Evolutionary conservation across 2,888 invertebrate species (phyloP).

Genomic region (Acronicta psi): DNA sequence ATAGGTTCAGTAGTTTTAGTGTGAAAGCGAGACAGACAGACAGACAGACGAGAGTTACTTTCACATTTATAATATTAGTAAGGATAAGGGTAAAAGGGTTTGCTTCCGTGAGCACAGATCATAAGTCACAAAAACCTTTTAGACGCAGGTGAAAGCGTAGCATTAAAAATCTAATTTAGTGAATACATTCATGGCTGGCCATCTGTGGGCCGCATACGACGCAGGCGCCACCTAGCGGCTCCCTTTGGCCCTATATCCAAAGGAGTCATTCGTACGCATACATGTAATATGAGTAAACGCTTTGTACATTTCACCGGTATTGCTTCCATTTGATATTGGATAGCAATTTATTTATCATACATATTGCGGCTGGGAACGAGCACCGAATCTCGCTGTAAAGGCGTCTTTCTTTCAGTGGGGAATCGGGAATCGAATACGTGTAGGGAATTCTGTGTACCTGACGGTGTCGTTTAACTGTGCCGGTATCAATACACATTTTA

Average conservation of each 20-base stretch:
- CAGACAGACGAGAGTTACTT: too few species aligned
- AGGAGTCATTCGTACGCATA: conserved; percentile 70
- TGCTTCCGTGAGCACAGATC: conserved; percentile 19
- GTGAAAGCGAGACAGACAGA: too few species aligned
- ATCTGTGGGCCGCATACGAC: conserved; percentile 33
- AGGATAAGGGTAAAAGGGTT: conserved; percentile 13
- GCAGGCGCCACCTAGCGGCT: conserved; percentile 17
- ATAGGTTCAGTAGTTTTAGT: too few species aligned
- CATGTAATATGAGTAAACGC: conserved; percentile 81
- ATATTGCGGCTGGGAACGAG: conserved; percentile 83
- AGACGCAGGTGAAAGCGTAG: conserved; percentile 48
- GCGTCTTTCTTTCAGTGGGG: conserved; percentile 80
- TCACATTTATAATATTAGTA: too few species aligned
- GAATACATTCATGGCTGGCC: conserved; percentile 37
- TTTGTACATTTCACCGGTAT: conserved; percentile 86
- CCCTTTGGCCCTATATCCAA: conserved; percentile 44
- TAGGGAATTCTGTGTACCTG: conserved; percentile 76
- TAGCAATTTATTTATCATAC: conserved; percentile 89
- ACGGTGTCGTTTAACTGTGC: conserved; percentile 68
- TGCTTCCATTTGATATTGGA: conserved; percentile 88
- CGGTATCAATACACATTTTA: conserved; percentile 56
- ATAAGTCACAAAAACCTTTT: conserved; percentile 51
- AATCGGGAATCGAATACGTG: conserved; percentile 86
- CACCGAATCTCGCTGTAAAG: conserved; percentile 77
- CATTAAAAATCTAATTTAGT: conserved; percentile 55